Evolutionary conservation across 2,888 invertebrate species (phyloP).

Genomic region (Acheta domesticus): DNA sequence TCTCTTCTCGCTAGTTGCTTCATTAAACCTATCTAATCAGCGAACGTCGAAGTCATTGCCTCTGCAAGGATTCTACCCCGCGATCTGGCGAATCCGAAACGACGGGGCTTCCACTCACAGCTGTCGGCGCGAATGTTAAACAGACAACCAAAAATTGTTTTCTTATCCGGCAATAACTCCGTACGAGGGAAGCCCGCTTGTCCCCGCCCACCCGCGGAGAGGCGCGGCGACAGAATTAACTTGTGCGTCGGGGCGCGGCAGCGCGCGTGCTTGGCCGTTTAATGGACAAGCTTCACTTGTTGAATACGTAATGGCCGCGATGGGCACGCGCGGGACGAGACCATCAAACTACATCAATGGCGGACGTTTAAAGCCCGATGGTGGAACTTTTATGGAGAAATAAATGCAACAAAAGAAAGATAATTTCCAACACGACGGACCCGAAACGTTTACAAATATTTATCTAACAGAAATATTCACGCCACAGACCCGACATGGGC

Average conservation of each 20-base stretch:
- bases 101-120: too few relatives aligned
- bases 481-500: neutral
- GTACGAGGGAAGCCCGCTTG: neutral
- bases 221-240: conserved; percentile 9
- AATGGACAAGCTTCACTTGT: conserved; percentile 18
- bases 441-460: conserved; percentile 18
- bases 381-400: neutral
- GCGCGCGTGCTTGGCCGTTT: neutral
- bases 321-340: conserved; percentile 6
- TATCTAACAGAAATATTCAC: conserved; percentile 18
- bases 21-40: too few relatives aligned
- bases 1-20: too few relatives aligned
- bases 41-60: too few relatives aligned
- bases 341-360: conserved; percentile 18
- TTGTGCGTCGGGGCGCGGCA: conserved; percentile 18
- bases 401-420: neutral
- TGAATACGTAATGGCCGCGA: neutral
- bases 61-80: too few relatives aligned
- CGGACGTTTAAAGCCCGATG: conserved; percentile 7
- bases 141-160: conserved; percentile 7
- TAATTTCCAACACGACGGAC: neutral
- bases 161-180: conserved; percentile 6
- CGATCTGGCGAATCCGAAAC: too few relatives aligned
- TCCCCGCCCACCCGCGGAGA: conserved; percentile 4
- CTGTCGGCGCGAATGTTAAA: neutral